A percentile compares a stretch with the other conserved stretches of the same genome.
These are phyloP conservation scores for Raja brachyura DNA, from an alignment of 2,113 vertebrate species.

Conservation along the genomic window DNA sequence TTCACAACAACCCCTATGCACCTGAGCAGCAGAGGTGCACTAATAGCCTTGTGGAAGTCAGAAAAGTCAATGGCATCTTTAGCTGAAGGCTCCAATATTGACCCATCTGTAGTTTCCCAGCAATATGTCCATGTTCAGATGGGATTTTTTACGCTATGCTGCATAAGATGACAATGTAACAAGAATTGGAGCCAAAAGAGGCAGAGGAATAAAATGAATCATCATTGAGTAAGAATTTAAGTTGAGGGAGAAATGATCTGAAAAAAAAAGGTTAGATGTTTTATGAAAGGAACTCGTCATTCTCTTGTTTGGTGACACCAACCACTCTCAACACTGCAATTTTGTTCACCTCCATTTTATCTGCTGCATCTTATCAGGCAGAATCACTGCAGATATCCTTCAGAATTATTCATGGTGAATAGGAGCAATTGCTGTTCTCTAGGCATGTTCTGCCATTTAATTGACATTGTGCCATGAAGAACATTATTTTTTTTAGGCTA, in stretches of 20 bases:
- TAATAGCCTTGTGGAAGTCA: not conserved
- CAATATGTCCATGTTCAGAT: not conserved
- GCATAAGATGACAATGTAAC: not conserved
- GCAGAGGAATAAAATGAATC: not conserved
- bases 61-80: not conserved
- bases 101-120: not conserved
- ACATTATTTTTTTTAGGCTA: not conserved
- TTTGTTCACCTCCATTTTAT: not conserved
- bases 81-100: not conserved
- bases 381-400: not conserved
- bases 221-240: not conserved
- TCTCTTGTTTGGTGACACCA: not conserved
- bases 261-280: not conserved
- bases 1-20: not conserved
- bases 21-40: not conserved
- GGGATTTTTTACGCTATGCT: not conserved
- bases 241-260: not conserved
- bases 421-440: not conserved
- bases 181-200: not conserved
- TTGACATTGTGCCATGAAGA: not conserved
- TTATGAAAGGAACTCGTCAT: not conserved
- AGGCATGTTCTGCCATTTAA: not conserved
- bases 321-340: not conserved
- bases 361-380: not conserved
- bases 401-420: not conserved